phyloP scores from a whole-genome alignment of 1,140 invertebrate genomes.

The Lucilia cuprina region DNA sequence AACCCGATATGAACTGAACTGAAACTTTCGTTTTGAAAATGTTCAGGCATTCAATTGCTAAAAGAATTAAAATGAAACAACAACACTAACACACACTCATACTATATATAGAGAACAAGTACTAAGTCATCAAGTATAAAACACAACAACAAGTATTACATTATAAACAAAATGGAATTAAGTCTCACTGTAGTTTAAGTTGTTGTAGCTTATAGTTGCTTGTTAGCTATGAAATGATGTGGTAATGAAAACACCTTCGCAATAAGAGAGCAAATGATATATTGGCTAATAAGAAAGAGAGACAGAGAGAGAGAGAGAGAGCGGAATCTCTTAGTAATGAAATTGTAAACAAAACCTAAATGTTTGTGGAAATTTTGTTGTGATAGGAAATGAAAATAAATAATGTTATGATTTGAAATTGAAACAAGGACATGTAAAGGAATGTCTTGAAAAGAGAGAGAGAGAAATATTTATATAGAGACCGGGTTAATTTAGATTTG shows the following conservation, averaged over 20 bases:
- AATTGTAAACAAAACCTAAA: no score
- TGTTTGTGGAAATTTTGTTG: no score
- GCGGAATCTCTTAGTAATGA: no score
- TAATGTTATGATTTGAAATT: neutral
- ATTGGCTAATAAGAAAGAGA: no score
- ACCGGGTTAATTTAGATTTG: neutral
- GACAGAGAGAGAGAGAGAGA: no score
- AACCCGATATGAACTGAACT: conserved; percentile 34
- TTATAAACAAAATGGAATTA: neutral
- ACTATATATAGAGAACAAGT: neutral
- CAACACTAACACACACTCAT: neutral
- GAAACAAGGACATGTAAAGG: neutral
- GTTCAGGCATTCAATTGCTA: conserved; percentile 18
- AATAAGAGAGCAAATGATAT: neutral
- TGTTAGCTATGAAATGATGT: neutral
- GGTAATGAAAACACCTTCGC: neutral
- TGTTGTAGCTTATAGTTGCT: neutral
- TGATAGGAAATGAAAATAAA: neutral
- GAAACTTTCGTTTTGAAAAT: conserved; percentile 29
- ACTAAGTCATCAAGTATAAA: neutral
- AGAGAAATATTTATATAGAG: neutral
- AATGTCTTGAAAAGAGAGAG: neutral
- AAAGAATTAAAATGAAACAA: neutral
- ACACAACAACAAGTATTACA: neutral
- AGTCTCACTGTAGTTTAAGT: neutral